phyloP scores from a whole-genome alignment of 2,888 invertebrate genomes.

The Agrotis segetum region DNA sequence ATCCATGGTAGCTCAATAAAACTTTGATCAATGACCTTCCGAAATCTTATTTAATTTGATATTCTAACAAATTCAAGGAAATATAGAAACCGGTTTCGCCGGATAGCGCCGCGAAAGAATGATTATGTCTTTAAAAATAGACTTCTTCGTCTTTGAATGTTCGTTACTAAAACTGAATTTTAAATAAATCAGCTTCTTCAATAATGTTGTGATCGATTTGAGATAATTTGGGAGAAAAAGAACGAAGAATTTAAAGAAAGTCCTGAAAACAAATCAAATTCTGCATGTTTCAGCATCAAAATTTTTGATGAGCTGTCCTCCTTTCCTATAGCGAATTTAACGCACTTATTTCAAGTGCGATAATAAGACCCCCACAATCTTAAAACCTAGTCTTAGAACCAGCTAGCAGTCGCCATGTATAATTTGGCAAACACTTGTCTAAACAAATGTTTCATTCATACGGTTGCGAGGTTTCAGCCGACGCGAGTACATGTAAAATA shows the following conservation, averaged over 20 bases:
- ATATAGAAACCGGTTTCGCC: conserved; percentile 35
- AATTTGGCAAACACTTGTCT: conserved; percentile 59
- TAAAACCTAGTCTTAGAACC: not conserved
- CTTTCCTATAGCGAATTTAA: not conserved
- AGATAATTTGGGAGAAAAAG: not conserved
- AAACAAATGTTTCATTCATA: conserved; percentile 65
- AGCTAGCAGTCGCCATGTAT: conserved; percentile 16
- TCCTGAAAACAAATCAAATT: not conserved
- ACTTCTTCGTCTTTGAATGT: not conserved
- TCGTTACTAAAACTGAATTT: not conserved
- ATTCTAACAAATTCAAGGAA: conserved; percentile 26
- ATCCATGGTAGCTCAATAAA: conserved; percentile 13
- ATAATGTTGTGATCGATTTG: not conserved
- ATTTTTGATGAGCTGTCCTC: not conserved
- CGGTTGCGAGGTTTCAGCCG: conserved; percentile 35
- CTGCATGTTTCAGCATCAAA: not conserved
- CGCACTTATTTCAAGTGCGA: too few relatives aligned
- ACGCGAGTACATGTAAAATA: conserved; percentile 39
- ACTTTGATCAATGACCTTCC: conserved; percentile 37
- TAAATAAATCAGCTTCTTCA: not conserved
- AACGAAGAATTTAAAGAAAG: not conserved
- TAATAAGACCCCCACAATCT: not conserved
- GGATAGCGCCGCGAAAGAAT: conserved; percentile 25
- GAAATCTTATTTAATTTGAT: conserved; percentile 13
- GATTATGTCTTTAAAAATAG: conserved; percentile 22